Base-by-base conservation (phyloP, 2,888 invertebrate genomes). In the Leptura quadrifasciata region DNA sequence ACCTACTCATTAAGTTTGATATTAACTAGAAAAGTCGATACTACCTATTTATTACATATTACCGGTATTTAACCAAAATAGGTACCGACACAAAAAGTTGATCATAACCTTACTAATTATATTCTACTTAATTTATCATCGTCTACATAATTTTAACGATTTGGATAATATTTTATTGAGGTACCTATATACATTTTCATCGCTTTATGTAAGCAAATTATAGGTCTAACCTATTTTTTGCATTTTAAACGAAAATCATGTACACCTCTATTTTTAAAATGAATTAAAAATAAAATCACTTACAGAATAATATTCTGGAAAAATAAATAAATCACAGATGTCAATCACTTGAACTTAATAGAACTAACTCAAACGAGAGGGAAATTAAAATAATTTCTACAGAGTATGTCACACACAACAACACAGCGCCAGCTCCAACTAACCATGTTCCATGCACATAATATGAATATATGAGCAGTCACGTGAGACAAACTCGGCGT, bases 401-500 rank as follows among this genome's bases (percentile, higher is more conserved):
- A 75, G 39, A 75, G 55, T 69, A 75, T 63, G 72, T 67, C 63
- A 72, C 73, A 67, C 74, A 61, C 63, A 75, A 75, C 75, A 78
- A 60, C 76, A 76, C 61, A 72, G 70, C 75, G 76, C 71, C 75
- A 63, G 68, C 70, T 72, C 68, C 60, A 76, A 77, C 78, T 78
- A 74, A 69, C 70, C 71, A 55, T 75, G 58, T 76, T 58, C 67
- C 58, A 71, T 76, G 64, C 70, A 61, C 76, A 63, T 63, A 68
- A 74, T 68, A 58, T 74, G 70, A 65, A 57, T 63, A 73, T 73
- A 78, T 76, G 76, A 76, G 72, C 68, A 67, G 75, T 81, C 81
- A 81, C 81, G 81, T 81, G 81, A 81, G 57, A 12, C 55, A 63
- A 60, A 57, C 72, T 52, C 74, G 77, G 78, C 79, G 75, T 81